Evolutionary conservation across 2,797 vertebrate genomes (phyloP).

Genomic region (Podarcis lilfordi): DNA sequence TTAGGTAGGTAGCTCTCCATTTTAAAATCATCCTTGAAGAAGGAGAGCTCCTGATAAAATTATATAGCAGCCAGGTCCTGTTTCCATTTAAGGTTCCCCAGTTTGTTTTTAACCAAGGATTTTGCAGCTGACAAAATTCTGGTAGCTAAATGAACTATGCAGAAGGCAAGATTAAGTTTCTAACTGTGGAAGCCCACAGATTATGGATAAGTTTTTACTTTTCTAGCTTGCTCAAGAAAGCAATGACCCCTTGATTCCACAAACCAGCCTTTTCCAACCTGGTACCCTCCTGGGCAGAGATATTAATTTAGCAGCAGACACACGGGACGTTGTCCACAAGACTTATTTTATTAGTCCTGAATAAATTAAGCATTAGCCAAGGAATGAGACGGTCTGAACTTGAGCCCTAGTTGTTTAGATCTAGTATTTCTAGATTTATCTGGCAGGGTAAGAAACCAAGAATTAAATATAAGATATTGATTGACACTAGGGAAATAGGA

Average conservation of each 20-base stretch:
- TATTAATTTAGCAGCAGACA: background rate
- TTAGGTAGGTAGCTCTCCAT: background rate
- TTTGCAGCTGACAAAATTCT: background rate
- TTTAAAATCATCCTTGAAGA: conserved; percentile 1
- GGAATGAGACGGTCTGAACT: background rate
- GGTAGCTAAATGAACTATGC: background rate
- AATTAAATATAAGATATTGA: no score
- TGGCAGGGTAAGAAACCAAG: no score
- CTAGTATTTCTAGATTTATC: no score
- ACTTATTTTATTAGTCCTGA: background rate
- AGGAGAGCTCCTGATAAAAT: background rate
- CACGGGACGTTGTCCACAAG: background rate
- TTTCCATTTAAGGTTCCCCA: background rate
- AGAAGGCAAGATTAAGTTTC: background rate
- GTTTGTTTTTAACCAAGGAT: background rate
- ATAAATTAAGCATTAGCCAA: background rate
- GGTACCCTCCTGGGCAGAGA: background rate
- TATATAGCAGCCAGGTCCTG: background rate
- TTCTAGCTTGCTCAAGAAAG: background rate
- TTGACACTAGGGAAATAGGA: no score
- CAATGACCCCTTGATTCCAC: background rate
- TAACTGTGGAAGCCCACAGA: background rate
- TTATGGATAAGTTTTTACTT: background rate
- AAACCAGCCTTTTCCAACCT: background rate
- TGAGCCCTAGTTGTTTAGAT: background rate